phyloP scores from a whole-genome alignment of 2,888 invertebrate species.

The Imbricaverruca yamaguchii region DNA sequence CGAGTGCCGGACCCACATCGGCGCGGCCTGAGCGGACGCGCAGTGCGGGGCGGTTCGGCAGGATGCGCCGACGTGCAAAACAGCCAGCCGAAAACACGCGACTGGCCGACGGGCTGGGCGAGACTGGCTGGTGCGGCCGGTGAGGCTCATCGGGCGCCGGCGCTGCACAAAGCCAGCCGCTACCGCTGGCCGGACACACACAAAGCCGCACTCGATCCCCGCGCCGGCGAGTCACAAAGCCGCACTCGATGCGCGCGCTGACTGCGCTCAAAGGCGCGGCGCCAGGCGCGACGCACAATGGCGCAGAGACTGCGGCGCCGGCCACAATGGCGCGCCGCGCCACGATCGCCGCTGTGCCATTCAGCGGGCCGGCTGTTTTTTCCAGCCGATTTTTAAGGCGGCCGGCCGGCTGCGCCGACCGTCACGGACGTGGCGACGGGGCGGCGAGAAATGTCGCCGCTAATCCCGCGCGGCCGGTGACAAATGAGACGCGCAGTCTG shows the following conservation, averaged over 20 bases:
- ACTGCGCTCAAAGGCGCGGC: constrained; percentile 11
- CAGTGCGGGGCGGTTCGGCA: too few species aligned
- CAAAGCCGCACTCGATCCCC: too few species aligned
- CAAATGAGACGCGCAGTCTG: background rate
- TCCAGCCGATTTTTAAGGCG: constrained; percentile 3
- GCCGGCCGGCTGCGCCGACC: background rate
- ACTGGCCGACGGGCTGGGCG: too few species aligned
- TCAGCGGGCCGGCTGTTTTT: background rate
- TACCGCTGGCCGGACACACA: background rate
- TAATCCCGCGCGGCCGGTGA: constrained; percentile 1
- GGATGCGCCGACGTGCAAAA: background rate
- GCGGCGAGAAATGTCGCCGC: background rate
- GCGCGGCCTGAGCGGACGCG: too few species aligned
- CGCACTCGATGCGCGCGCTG: constrained; percentile 2
- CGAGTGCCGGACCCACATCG: too few species aligned
- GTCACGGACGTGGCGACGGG: background rate
- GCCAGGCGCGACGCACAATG: constrained; percentile 9
- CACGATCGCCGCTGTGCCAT: background rate
- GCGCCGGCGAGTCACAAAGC: background rate
- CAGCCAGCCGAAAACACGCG: background rate
- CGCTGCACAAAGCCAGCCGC: background rate
- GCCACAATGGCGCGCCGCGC: background rate
- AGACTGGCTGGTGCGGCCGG: too few species aligned
- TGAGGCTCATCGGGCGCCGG: background rate
- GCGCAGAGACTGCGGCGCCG: constrained; percentile 2